Evolutionary conservation across 2,797 vertebrate species (phyloP).

Genomic region (Erethizon dorsatum): DNA sequence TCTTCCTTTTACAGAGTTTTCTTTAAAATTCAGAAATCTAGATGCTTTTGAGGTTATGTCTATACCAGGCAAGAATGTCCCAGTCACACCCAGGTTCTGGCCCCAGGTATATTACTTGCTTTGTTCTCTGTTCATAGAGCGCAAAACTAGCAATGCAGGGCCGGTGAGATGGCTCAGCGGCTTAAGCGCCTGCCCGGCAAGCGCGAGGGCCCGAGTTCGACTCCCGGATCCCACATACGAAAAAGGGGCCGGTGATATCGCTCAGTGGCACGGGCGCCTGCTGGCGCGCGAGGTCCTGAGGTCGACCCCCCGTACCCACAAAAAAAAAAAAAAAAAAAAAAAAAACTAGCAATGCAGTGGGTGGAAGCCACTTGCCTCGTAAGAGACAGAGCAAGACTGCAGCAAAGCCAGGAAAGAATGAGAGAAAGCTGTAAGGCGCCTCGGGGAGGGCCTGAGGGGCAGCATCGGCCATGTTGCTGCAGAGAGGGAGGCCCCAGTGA

Average conservation of each 20-base stretch:
- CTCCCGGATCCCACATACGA: no score
- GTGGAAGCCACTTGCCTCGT: neutral
- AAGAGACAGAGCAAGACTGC: neutral
- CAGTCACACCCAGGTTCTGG: neutral
- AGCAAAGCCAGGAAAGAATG: neutral
- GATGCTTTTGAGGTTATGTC: conserved; percentile 48
- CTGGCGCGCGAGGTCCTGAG: no score
- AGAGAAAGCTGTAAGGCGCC: neutral
- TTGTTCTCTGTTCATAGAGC: neutral
- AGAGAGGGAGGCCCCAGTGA: neutral
- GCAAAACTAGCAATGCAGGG: neutral
- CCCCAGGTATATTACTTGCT: neutral
- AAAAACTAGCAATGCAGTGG: neutral
- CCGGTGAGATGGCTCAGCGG: no score
- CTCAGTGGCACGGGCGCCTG: no score
- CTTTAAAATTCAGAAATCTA: conserved; percentile 43
- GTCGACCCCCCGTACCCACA: no score
- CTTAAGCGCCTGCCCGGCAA: no score
- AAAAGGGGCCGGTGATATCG: no score
- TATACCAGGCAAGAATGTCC: neutral
- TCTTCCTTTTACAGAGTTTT: neutral
- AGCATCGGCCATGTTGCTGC: no score
- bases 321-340: no score
- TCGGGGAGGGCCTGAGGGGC: neutral
- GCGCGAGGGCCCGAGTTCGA: no score